Conservation (phyloP, 2,113 vertebrate species). For the Melanostigma gelatinosum region DNA sequence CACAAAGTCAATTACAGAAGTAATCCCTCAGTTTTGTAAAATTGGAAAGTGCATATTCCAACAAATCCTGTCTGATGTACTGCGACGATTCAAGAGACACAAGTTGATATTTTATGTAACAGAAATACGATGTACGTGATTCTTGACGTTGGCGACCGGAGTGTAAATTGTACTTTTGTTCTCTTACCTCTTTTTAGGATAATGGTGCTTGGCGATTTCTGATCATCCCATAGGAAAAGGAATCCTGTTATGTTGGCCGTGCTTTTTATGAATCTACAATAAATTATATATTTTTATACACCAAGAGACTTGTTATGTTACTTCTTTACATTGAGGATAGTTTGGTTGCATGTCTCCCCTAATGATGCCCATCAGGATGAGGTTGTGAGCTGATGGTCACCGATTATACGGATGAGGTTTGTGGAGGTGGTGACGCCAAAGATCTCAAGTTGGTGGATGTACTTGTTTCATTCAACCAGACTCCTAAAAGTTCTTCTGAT, state of each 20-base stretch:
- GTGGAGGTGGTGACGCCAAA: background rate
- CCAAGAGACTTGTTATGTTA: constrained; percentile 46
- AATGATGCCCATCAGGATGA: background rate
- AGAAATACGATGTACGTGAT: background rate
- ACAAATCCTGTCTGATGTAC: constrained; percentile 4
- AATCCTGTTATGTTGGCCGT: constrained; percentile 18
- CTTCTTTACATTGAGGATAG: constrained; percentile 29
- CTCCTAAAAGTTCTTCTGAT: background rate
- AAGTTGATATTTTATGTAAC: background rate
- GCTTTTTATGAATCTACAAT: constrained; percentile 61
- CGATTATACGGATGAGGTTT: background rate
- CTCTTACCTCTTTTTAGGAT: constrained; percentile 59
- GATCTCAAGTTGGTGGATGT: background rate
- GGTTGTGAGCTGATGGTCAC: background rate
- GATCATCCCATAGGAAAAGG: constrained; percentile 38
- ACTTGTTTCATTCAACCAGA: background rate
- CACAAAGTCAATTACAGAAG: background rate
- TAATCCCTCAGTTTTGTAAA: background rate
- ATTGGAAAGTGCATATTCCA: background rate
- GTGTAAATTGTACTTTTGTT: constrained; percentile 39
- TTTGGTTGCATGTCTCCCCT: background rate
- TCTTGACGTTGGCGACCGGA: background rate
- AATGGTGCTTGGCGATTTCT: constrained; percentile 34
- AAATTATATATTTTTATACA: constrained; percentile 72
- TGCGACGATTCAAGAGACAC: background rate